phyloP scores from a whole-genome alignment of 1,140 invertebrate species.

The Trichonephila clavipes region DNA sequence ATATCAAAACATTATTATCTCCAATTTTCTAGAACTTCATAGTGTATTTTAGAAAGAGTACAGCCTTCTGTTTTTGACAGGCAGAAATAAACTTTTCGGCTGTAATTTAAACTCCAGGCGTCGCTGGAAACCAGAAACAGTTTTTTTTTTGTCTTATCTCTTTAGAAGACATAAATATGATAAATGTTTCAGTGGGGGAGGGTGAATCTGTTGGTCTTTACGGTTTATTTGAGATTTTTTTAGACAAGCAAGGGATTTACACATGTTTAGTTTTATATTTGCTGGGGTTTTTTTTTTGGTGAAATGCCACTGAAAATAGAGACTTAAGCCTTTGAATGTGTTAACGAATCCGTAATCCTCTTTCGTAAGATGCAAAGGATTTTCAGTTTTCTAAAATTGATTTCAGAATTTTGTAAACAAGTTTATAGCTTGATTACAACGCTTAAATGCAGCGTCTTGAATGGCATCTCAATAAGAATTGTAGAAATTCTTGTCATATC shows the following conservation, averaged over 20 bases:
- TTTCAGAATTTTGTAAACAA: no score
- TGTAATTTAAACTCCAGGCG: conserved; percentile 37
- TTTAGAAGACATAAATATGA: conserved; percentile 11
- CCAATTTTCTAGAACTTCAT: background rate
- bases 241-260: background rate
- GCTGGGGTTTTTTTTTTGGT: background rate
- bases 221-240: background rate
- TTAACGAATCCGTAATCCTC: no score
- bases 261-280: background rate
- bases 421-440: no score
- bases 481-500: no score
- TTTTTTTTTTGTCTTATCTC: background rate
- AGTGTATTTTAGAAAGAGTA: background rate
- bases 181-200: conserved; percentile 28
- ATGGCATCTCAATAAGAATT: no score
- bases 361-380: no score
- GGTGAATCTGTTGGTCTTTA: background rate
- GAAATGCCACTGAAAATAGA: no score
- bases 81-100: conserved; percentile 29
- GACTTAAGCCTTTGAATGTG: no score
- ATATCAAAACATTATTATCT: conserved; percentile 34
- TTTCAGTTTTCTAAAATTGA: no score
- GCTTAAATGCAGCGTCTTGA: no score
- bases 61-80: conserved; percentile 42
- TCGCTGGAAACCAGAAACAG: background rate